phyloP scores from a whole-genome alignment of 2,888 invertebrate genomes.

The Mimas tiliae region DNA sequence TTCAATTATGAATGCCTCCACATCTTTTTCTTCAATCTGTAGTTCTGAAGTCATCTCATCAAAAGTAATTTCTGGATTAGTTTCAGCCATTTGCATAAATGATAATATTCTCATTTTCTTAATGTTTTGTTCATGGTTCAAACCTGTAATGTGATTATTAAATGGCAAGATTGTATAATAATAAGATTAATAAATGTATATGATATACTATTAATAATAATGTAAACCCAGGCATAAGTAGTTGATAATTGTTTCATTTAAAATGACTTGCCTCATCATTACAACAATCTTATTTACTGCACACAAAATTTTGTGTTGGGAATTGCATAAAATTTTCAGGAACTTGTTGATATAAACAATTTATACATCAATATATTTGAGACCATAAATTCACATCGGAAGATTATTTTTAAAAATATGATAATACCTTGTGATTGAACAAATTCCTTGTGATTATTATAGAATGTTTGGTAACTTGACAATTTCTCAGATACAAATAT shows the following conservation, averaged over 20 bases:
- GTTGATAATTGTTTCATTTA: not conserved
- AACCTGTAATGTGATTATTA: constrained; percentile 75
- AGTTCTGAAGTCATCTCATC: constrained; percentile 94
- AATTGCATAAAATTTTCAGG: too few species aligned
- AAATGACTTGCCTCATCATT: too few species aligned
- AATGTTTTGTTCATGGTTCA: constrained; percentile 97
- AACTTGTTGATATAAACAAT: too few species aligned
- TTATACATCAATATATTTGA: too few species aligned
- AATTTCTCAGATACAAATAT: constrained; percentile 98
- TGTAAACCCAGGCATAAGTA: not conserved
- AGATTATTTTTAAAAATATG: not conserved
- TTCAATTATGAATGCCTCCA: constrained; percentile 98
- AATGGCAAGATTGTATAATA: too few species aligned
- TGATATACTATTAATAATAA: constrained; percentile 10
- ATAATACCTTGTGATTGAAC: constrained; percentile 87
- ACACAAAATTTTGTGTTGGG: too few species aligned
- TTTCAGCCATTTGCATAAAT: constrained; percentile 99
- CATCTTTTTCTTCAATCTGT: constrained; percentile 93
- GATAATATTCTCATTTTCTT: constrained; percentile 98
- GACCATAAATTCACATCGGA: too few species aligned
- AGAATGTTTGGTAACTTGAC: constrained; percentile 96
- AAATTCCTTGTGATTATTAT: constrained; percentile 96
- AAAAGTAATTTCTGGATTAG: constrained; percentile 96
- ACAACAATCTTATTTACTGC: too few species aligned
- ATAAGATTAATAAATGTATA: not conserved